phyloP scores from a whole-genome alignment of 1,140 invertebrate species.

The Zaprionus capensis region DNA sequence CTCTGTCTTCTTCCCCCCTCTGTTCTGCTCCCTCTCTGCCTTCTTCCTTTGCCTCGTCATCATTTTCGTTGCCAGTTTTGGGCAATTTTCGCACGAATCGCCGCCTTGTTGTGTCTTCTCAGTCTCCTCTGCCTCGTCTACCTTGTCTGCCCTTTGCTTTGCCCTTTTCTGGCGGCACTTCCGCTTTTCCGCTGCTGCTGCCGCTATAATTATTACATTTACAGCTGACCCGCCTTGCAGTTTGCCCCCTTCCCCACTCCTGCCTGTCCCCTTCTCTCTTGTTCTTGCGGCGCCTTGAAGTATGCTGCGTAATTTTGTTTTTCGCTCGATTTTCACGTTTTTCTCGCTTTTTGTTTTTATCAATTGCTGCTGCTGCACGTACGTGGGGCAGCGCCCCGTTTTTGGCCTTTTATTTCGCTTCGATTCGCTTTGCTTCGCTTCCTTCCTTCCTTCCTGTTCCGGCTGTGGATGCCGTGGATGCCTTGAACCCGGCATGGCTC shows the following conservation, averaged over 20 bases:
- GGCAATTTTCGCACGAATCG: conserved; percentile 49
- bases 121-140: conserved; percentile 8
- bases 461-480: conserved; percentile 32
- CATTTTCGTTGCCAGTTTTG: conserved; percentile 49
- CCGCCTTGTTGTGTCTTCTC: conserved; percentile 31
- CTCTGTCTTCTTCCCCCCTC: background rate
- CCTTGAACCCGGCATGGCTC: conserved; percentile 21
- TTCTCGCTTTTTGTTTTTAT: conserved; percentile 62
- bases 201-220: conserved; percentile 50
- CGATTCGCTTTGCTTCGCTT: conserved; percentile 51
- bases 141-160: background rate
- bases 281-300: conserved; percentile 20
- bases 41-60: background rate
- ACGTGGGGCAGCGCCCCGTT: conserved; percentile 7
- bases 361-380: conserved; percentile 17
- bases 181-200: conserved; percentile 45
- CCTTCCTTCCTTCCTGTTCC: conserved; percentile 53
- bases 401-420: conserved; percentile 58
- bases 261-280: background rate
- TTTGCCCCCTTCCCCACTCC: background rate
- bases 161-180: conserved; percentile 27
- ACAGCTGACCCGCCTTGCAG: background rate
- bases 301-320: conserved; percentile 45
- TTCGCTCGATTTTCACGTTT: conserved; percentile 25
- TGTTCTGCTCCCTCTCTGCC: background rate